Evolutionary conservation across 2,888 invertebrate genomes (phyloP).

Genomic region (Villa cingulata): DNA sequence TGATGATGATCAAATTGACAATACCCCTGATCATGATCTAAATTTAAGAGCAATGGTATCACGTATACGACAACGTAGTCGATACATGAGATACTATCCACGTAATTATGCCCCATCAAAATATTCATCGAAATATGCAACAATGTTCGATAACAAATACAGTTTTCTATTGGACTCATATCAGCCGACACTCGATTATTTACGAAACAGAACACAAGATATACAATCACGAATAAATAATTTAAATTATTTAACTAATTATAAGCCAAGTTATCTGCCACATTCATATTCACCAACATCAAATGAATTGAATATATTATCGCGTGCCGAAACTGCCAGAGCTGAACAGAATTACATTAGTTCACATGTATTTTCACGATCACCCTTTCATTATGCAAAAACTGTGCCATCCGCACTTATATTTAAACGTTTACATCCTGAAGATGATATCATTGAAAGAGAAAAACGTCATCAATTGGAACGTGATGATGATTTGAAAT

Average conservation of each 20-base stretch:
- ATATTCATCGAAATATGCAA: no score
- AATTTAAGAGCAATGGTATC: neutral
- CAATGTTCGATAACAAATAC: neutral
- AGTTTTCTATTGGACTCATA: neutral
- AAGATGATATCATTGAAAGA: neutral
- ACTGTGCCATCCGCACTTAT: neutral
- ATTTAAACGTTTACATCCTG: neutral
- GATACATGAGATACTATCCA: neutral
- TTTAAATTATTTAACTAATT: neutral
- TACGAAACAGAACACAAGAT: neutral
- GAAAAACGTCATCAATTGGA: neutral
- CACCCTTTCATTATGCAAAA: neutral
- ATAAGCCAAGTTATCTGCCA: neutral
- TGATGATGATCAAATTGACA: neutral
- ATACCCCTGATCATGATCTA: neutral
- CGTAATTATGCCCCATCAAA: neutral
- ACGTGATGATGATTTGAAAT: neutral
- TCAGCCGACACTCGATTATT: neutral
- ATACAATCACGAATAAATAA: neutral
- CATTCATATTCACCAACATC: neutral
- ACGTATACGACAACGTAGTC: neutral
- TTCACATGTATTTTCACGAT: neutral
- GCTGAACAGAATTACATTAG: neutral
- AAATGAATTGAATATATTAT: neutral
- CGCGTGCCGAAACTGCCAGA: neutral